These are phyloP conservation scores for Microcebus tavaratra DNA, from an alignment of 2,113 vertebrate species.

Conservation along the genomic window DNA sequence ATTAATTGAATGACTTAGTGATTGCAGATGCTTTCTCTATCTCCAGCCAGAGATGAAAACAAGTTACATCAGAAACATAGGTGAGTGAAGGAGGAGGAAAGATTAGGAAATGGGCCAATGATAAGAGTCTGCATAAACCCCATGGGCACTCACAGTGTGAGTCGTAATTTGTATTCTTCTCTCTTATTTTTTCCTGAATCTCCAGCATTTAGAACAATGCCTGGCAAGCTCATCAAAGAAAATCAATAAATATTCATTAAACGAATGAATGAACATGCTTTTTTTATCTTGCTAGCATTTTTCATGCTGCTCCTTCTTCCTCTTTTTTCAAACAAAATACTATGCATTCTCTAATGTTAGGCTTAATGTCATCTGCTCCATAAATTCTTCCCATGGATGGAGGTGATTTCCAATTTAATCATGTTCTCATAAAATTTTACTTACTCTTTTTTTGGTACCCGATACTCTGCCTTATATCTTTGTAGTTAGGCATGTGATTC, in stretches of 20 bases:
- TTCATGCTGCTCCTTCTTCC: not conserved
- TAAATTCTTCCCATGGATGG: not conserved
- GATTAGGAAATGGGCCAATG: not conserved
- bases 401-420: slow-evolving; percentile 1
- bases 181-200: not conserved
- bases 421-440: not conserved
- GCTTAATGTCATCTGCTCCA: not conserved
- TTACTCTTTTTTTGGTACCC: not conserved
- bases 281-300: not conserved
- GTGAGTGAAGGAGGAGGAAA: not conserved
- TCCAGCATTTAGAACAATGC: slow-evolving; percentile 23
- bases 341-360: not conserved
- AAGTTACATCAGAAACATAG: slow-evolving; percentile 19
- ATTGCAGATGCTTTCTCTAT: slow-evolving; percentile 23
- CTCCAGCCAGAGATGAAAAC: not conserved
- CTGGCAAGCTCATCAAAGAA: slow-evolving; percentile 4
- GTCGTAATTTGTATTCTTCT: not conserved
- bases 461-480: not conserved
- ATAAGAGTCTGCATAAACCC: not conserved
- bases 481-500: not conserved
- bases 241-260: slow-evolving; percentile 52
- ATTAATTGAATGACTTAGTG: slow-evolving; percentile 56
- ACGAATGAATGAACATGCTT: not conserved
- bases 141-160: too few relatives aligned
- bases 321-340: not conserved